Evolutionary conservation across 2,888 invertebrate species (phyloP).

Genomic region (Netelia fuscicornis): DNA sequence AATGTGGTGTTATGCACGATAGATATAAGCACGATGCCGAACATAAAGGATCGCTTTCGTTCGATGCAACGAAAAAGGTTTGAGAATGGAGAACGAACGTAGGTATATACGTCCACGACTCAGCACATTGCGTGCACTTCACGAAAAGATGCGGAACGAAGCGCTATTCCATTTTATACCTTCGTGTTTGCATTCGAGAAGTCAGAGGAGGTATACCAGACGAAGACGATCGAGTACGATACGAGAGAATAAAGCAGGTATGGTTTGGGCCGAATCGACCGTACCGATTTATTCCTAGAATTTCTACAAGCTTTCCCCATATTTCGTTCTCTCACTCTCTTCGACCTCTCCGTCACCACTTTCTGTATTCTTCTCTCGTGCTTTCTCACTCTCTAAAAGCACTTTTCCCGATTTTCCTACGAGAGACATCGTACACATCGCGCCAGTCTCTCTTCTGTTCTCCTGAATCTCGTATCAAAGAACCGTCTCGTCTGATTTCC

Average conservation of each 20-base stretch:
- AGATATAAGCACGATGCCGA: no score
- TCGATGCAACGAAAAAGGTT: constrained; percentile 1
- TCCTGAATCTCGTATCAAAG: constrained; percentile 48
- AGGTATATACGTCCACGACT: background rate
- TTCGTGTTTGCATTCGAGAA: constrained; percentile 14
- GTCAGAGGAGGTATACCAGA: constrained; percentile 3
- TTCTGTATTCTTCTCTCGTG: constrained; percentile 9
- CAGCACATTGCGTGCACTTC: background rate
- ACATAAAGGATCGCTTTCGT: constrained; percentile 2
- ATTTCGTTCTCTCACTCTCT: background rate
- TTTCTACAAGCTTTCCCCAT: background rate
- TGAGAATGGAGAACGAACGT: background rate
- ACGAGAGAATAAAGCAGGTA: constrained; percentile 25
- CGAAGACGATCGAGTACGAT: constrained; percentile 2
- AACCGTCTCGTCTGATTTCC: constrained; percentile 62
- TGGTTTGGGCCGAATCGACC: background rate
- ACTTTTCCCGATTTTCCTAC: constrained; percentile 12
- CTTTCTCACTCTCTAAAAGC: constrained; percentile 1
- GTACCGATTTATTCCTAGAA: constrained; percentile 4
- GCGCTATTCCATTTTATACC: constrained; percentile 10
- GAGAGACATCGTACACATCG: background rate
- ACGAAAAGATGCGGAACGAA: constrained; percentile 13
- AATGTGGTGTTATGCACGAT: background rate
- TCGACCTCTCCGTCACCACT: background rate
- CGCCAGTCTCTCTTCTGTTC: constrained; percentile 23